phyloP scores from a whole-genome alignment of 2,113 vertebrate species.

The Psilopsiagon aurifrons region DNA sequence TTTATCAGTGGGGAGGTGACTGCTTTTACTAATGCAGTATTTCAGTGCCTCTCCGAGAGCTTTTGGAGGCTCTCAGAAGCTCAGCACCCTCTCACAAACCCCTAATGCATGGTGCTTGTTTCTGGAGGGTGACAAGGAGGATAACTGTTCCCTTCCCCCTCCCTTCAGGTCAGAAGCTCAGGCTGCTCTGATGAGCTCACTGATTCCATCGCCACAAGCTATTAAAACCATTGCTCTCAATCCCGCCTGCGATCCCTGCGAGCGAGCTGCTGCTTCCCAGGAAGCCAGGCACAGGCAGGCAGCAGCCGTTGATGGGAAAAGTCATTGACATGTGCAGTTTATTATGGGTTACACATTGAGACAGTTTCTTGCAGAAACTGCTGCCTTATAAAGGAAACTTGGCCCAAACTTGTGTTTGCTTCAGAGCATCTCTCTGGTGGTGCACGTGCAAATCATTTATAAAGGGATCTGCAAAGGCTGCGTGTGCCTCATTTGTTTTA shows the following conservation, averaged over 20 bases:
- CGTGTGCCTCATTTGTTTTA: background rate
- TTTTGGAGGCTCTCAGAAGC: background rate
- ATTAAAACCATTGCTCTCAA: background rate
- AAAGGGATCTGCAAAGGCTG: background rate
- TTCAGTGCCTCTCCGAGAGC: background rate
- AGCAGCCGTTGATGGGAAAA: background rate
- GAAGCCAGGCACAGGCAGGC: background rate
- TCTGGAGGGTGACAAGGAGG: background rate
- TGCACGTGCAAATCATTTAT: background rate
- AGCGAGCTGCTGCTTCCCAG: background rate
- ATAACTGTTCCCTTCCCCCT: background rate
- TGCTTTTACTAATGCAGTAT: background rate
- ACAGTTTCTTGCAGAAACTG: background rate
- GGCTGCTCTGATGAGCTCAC: conserved; percentile 4
- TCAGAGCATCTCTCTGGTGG: background rate
- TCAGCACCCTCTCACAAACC: background rate
- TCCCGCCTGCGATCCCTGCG: background rate
- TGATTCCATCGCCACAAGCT: background rate
- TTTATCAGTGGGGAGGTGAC: background rate
- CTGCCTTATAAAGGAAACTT: background rate
- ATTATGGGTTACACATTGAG: background rate
- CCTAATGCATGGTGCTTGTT: background rate
- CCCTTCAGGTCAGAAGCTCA: background rate
- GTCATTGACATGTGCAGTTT: background rate
- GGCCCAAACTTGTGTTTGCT: background rate